A percentile compares a stretch with the other conserved stretches of the same genome.
Conservation (phyloP, 2,113 vertebrate genomes). For the Xiphophorus couchianus region DNA sequence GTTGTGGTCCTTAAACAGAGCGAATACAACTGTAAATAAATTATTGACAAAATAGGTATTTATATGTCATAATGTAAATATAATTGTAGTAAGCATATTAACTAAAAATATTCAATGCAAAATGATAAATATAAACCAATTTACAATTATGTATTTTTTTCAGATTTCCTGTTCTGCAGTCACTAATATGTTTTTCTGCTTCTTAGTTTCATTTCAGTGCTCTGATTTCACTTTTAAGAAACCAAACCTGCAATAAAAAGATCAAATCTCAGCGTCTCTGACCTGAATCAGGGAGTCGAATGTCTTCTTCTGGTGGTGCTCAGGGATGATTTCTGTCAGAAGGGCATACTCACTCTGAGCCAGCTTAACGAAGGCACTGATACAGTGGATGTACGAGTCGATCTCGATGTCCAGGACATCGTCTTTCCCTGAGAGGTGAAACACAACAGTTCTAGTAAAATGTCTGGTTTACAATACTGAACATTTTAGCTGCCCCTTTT, state of each 20-base stretch:
- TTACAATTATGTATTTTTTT: too few relatives aligned
- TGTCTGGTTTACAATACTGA: too few relatives aligned
- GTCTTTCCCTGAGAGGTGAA: conserved; percentile 86
- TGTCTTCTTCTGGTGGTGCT: conserved; percentile 98
- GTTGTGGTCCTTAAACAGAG: too few relatives aligned
- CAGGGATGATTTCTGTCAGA: conserved; percentile 89
- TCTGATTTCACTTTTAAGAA: not conserved
- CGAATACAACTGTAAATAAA: too few relatives aligned
- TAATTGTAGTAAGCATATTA: not conserved
- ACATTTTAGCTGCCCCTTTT: not conserved
- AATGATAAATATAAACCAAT: too few relatives aligned
- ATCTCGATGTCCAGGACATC: conserved; percentile 95
- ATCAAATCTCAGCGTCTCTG: not conserved
- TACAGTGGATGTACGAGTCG: conserved; percentile 94
- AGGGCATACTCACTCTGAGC: conserved; percentile 95
- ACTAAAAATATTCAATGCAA: not conserved
- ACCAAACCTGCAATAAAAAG: not conserved
- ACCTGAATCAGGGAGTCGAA: conserved; percentile 99
- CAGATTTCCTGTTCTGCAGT: too few relatives aligned
- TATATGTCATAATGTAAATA: too few relatives aligned
- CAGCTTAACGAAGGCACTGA: conserved; percentile 96
- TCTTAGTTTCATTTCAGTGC: not conserved
- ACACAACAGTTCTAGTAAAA: not conserved
- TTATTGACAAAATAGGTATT: too few relatives aligned
- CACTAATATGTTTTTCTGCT: not conserved